Conservation (phyloP, 2,797 vertebrate genomes). For the Poeciliopsis infans region DNA sequence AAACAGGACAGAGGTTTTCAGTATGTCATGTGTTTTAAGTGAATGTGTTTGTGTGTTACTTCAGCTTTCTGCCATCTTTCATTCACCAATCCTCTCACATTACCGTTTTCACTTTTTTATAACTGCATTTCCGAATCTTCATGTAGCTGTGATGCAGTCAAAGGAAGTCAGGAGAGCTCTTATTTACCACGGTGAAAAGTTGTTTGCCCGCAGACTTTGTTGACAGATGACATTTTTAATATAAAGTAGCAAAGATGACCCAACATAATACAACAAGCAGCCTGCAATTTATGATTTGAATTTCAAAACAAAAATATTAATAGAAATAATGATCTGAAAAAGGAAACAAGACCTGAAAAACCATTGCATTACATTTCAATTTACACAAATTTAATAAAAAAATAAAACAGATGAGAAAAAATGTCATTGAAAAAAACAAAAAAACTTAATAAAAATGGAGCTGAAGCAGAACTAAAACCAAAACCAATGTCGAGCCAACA, state of each 20-base stretch:
- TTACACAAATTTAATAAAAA: not conserved
- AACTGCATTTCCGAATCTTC: not conserved
- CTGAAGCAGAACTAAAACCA: too few relatives aligned
- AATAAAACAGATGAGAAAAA: not conserved
- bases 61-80: slow-evolving; percentile 33
- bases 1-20: slow-evolving; percentile 68
- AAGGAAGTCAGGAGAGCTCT: not conserved
- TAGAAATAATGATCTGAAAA: not conserved
- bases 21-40: slow-evolving; percentile 12
- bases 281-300: not conserved
- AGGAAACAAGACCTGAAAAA: not conserved
- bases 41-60: slow-evolving; percentile 30
- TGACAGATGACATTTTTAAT: not conserved
- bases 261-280: not conserved
- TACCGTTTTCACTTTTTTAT: not conserved
- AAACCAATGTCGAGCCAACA: too few relatives aligned
- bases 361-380: not conserved
- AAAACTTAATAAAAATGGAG: too few relatives aligned
- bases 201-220: not conserved
- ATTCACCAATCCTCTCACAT: slow-evolving; percentile 33
- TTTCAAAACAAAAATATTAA: not conserved
- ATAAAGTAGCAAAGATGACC: not conserved
- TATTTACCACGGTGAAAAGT: not conserved
- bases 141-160: not conserved
- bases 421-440: not conserved